Base-by-base conservation (phyloP, 2,888 invertebrate species). In the Mayetiola destructor region DNA sequence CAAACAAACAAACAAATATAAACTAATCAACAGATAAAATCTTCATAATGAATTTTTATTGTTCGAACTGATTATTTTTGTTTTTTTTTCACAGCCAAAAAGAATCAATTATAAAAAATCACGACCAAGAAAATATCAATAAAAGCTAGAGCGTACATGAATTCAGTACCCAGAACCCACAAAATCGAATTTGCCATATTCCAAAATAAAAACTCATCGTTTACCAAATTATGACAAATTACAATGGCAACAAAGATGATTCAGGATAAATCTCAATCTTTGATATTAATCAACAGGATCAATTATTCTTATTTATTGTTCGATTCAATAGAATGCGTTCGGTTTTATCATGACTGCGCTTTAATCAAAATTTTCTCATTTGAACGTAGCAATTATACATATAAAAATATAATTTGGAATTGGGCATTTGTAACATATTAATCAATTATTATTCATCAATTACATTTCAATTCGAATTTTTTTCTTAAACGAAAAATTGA, bases 121-220 rank as follows among this genome's bases (percentile, higher is more conserved):
- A 27, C 48, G 48, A 23, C 48, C 48, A 27, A 48, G 48, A 48
- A 48, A 48, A 48, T 27, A 23, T 48, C 48, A 48, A 48, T 48
- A 27, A 48, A 48, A 27, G 23, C 48, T 48, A 2, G 29, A 48
- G 16, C 3, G n/a, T n/a, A n/a, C 23, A 14, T 27, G 27, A 27
- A 27, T 16, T 23, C 27, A 27, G 48, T 27, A 48, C 8, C 21
- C 23, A 23, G 2, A 21, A n/a, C n/a, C n/a, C n/a, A n/a, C n/a
- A n/a, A n/a, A n/a, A n/a, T n/a, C n/a, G n/a, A n/a, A n/a, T n/a
- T n/a, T n/a, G n/a, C n/a, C n/a, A n/a, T n/a, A n/a, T n/a, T n/a
- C n/a, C 8, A 21, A 42, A 48, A 48, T 48, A 27, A 48, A 27
- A 14, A 10, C 27, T 37, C 14, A 37, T n/a, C 20, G 3, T 48